These are phyloP conservation scores for Meta bourneti DNA, from an alignment of 2,888 invertebrate species.

Conservation along the genomic window DNA sequence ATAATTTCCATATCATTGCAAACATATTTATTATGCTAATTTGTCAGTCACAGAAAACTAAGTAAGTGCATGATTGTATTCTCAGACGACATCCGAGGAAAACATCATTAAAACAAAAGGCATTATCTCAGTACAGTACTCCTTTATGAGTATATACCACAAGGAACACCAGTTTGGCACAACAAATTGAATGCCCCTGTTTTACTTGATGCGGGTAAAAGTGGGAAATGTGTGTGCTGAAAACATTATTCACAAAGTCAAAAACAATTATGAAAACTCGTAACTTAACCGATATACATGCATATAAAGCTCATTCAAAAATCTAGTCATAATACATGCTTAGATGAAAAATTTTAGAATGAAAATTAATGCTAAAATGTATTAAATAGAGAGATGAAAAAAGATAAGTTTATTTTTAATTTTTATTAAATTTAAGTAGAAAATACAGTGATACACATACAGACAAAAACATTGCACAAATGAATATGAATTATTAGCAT, in stretches of 20 bases:
- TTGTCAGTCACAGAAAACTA: conserved; percentile 45
- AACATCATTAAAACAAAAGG: conserved; percentile 48
- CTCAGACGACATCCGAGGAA: conserved; percentile 28
- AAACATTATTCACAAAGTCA: conserved; percentile 31
- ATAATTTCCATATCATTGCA: conserved; percentile 63
- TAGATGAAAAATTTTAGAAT: conserved; percentile 24
- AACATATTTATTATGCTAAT: conserved; percentile 53
- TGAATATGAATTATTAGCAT: conserved; percentile 25
- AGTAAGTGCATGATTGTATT: conserved; percentile 55
- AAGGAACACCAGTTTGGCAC: conserved; percentile 59
- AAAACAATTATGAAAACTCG: not conserved
- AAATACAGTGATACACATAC: conserved; percentile 48
- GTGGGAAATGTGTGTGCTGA: conserved; percentile 38
- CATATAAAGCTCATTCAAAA: conserved; percentile 56
- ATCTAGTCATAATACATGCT: conserved; percentile 37
- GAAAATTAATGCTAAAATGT: conserved; percentile 37
- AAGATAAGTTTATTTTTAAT: conserved; percentile 9
- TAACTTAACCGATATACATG: conserved; percentile 38
- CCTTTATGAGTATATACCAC: not conserved
- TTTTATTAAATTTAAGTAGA: conserved; percentile 56
- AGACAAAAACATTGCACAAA: conserved; percentile 67
- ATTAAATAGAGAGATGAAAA: conserved; percentile 20
- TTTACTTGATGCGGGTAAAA: conserved; percentile 49
- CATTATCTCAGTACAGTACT: conserved; percentile 36
- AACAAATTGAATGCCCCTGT: conserved; percentile 59